phyloP scores from a whole-genome alignment of 2,113 vertebrate genomes.

The Alouatta palliata region DNA sequence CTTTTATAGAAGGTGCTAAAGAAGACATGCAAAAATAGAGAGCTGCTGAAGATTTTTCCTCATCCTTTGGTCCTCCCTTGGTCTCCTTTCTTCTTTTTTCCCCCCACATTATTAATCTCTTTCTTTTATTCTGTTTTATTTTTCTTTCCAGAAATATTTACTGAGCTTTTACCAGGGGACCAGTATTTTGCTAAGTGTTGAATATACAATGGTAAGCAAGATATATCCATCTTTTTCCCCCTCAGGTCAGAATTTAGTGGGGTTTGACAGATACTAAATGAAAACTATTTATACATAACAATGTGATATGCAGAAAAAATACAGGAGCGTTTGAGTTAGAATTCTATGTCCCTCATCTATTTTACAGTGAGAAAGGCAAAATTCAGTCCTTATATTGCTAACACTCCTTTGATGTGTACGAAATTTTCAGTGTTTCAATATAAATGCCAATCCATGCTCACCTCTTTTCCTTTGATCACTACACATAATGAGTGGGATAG shows the following conservation, averaged over 20 bases:
- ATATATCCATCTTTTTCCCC: neutral
- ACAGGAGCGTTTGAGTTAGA: neutral
- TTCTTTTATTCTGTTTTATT: neutral
- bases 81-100: neutral
- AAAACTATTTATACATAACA: slow-evolving; percentile 12
- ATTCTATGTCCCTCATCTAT: neutral
- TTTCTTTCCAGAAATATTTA: neutral
- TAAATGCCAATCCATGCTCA: neutral
- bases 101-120: neutral
- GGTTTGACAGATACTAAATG: neutral
- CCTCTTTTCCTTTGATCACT: neutral
- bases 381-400: neutral
- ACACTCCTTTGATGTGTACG: neutral
- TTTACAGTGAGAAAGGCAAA: neutral
- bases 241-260: neutral
- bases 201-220: neutral
- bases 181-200: neutral
- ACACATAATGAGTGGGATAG: neutral
- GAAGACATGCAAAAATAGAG: neutral
- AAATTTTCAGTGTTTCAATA: neutral
- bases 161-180: neutral
- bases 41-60: neutral
- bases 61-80: neutral
- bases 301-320: neutral
- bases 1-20: neutral